phyloP scores from a whole-genome alignment of 2,797 vertebrate genomes.

The Mareca strepera region DNA sequence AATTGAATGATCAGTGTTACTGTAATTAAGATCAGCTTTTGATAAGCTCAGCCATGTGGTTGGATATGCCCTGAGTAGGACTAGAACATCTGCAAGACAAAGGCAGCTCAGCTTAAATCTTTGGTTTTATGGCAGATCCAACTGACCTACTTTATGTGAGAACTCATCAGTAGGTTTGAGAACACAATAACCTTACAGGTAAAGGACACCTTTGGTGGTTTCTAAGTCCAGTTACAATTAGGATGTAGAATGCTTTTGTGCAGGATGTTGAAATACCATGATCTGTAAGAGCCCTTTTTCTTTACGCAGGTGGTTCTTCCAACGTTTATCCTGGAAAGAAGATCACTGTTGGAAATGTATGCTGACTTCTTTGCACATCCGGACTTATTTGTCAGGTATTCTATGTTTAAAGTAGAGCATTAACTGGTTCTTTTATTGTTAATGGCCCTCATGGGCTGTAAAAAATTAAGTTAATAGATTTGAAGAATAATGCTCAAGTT shows the following conservation, averaged over 20 bases:
- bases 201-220: rapidly evolving
- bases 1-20: background rate
- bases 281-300: background rate
- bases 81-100: background rate
- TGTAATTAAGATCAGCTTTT: background rate
- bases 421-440: background rate
- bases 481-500: background rate
- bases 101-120: background rate
- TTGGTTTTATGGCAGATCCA: background rate
- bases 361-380: slow-evolving; percentile 99
- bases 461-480: background rate
- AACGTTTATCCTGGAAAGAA: slow-evolving; percentile 96
- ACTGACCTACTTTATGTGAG: background rate
- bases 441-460: background rate
- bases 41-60: background rate
- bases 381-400: slow-evolving; percentile 97
- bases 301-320: slow-evolving; percentile 92
- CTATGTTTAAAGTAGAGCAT: background rate
- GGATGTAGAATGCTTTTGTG: background rate
- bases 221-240: background rate
- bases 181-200: background rate
- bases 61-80: background rate
- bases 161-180: background rate
- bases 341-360: slow-evolving; percentile 98
- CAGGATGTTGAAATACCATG: background rate